Conservation (phyloP, 2,797 vertebrate species). For the Gallinago stenura region DNA sequence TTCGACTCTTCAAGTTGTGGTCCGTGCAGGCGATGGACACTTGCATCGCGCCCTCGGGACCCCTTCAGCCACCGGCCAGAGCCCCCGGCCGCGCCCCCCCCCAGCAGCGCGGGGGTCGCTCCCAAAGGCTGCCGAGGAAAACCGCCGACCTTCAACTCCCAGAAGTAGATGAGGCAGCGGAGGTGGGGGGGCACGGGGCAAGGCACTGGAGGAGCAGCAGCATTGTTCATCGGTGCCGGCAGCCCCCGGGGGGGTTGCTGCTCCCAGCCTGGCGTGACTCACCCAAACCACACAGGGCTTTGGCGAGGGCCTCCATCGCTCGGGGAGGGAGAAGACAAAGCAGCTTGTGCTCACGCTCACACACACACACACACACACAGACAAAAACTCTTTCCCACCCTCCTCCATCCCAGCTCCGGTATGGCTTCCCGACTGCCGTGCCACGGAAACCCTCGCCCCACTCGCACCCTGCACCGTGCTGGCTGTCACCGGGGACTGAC, state of each 20-base stretch:
- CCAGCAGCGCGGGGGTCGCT: not conserved
- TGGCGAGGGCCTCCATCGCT: not conserved
- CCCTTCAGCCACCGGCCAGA: not conserved
- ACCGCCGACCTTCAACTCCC: not conserved
- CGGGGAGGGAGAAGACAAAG: not conserved
- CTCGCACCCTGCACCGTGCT: not conserved
- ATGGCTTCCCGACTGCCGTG: fast-evolving
- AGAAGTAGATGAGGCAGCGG: not conserved
- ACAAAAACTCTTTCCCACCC: not conserved
- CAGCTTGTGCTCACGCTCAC: not conserved
- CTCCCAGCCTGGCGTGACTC: conserved; percentile 23
- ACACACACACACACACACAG: not conserved
- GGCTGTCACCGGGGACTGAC: fast-evolving
- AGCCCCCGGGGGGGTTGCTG: not conserved
- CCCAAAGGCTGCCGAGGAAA: not conserved
- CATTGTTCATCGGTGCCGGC: not conserved
- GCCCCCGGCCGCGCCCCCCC: conserved; percentile 16
- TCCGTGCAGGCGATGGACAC: conserved; percentile 99
- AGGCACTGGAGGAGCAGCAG: not conserved
- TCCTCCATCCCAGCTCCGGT: not conserved
- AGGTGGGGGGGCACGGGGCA: fast-evolving
- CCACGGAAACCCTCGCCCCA: fast-evolving
- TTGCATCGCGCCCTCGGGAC: conserved; percentile 87
- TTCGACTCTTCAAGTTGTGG: conserved; percentile 95
- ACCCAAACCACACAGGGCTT: not conserved